Conservation (phyloP, 2,113 vertebrate genomes). For the Passer domesticus region DNA sequence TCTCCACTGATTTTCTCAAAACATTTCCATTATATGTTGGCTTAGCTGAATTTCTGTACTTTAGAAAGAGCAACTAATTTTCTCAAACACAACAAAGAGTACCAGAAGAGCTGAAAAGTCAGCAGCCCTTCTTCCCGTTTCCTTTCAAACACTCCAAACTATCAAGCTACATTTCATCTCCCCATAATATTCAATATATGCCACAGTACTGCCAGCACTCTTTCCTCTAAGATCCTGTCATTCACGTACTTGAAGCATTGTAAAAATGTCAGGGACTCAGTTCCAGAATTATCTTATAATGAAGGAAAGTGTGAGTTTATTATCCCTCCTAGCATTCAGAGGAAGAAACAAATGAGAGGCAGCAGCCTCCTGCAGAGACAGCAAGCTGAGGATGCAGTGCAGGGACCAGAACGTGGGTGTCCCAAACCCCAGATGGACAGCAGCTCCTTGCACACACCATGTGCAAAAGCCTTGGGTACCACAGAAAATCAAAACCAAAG, state of each 20-base stretch:
- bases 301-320: background rate
- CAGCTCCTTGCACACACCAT: background rate
- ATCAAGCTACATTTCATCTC: background rate
- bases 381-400: background rate
- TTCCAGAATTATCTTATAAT: background rate
- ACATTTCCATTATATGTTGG: background rate
- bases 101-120: background rate
- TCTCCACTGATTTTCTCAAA: background rate
- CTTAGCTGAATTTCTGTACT: background rate
- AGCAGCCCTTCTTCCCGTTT: background rate
- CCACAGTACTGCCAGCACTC: background rate
- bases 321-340: background rate
- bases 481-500: background rate
- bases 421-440: background rate
- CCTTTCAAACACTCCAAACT: background rate
- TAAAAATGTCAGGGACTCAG: background rate
- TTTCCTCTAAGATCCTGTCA: background rate
- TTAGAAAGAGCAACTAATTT: background rate
- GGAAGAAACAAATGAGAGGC: background rate
- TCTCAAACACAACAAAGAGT: background rate
- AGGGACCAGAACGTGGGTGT: background rate
- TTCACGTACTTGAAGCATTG: background rate
- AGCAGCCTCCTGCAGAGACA: background rate
- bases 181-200: background rate
- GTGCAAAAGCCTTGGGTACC: background rate